Percentiles rank a stretch among this genome's conserved stretches.
Conservation (phyloP, 2,113 vertebrate genomes). For the Potamarius usumacintae region DNA sequence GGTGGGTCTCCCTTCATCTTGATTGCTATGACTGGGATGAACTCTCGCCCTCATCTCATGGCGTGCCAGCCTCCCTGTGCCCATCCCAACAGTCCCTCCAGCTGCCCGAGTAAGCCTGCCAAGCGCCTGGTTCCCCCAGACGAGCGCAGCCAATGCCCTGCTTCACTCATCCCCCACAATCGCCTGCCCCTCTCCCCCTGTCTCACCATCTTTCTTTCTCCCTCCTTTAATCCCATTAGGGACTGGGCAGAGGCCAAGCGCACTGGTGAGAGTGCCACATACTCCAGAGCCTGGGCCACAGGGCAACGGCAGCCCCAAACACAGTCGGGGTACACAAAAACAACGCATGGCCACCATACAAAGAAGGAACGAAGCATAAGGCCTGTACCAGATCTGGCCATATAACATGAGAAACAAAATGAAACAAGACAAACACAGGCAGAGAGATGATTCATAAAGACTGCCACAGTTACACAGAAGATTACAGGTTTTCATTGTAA, state of each 20-base stretch:
- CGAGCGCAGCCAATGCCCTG: conserved; percentile 44
- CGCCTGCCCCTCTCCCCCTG: conserved; percentile 24
- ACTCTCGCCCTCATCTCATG: conserved; percentile 52
- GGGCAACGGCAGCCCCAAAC: conserved; percentile 40
- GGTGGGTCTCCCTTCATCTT: conserved; percentile 16
- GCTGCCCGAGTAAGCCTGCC: conserved; percentile 69
- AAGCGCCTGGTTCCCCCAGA: conserved; percentile 62
- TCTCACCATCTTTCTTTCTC: conserved; percentile 45
- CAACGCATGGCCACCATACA: conserved; percentile 42
- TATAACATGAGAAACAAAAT: conserved; percentile 13
- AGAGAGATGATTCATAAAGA: background rate
- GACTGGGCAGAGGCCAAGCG: conserved; percentile 54
- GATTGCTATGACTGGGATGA: conserved; percentile 59
- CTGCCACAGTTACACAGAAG: conserved; percentile 2
- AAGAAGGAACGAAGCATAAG: conserved; percentile 12
- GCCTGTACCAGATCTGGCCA: background rate
- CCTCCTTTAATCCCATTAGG: conserved; percentile 62
- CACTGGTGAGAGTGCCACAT: conserved; percentile 38
- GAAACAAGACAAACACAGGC: conserved; percentile 18
- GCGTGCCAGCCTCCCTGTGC: conserved; percentile 54
- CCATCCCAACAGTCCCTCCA: conserved; percentile 65
- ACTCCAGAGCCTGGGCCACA: conserved; percentile 14
- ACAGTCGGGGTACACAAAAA: conserved; percentile 46
- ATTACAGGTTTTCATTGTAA: conserved; percentile 25
- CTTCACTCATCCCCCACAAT: conserved; percentile 14